Base-by-base conservation (phyloP, 2,113 vertebrate genomes). In the Pangasianodon hypophthalmus region DNA sequence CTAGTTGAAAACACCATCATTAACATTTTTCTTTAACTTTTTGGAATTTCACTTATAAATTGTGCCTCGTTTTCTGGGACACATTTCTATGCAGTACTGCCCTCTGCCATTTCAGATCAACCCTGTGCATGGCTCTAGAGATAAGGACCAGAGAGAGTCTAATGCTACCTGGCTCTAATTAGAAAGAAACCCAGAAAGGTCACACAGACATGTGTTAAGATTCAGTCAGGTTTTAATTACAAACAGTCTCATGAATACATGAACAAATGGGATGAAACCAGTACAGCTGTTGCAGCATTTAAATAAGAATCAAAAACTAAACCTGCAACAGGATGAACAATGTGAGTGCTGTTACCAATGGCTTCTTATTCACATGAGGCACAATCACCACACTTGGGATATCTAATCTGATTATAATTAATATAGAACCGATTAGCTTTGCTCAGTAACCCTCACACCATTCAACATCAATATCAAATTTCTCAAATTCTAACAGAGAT, bases 181-280 rank as follows among this genome's bases (percentile, higher is more conserved):
- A 48, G 14, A 77, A 16, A 85, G 13, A 88, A 58, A 84, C 0
- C 46, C 9, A 83, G 50, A 46, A 58, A 60, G 26, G 48, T 9
- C 26, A 69, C 44, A 58, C 62, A 54, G 29, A 9, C 60, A 21
- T 77, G 11, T 26, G 87, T 50, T 89, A 77, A 77, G 69, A 89
- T 64, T 52, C 8, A 52, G 44, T 67, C 67, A 18, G 75, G 8
- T 64, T 85, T 89, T 89, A 64, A 89, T 89, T 89, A 89, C 41
- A 89, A 89, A 77, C 52, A 0, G 0, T 37, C 19, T 64, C 4
- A 37, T 41, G 10, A 41, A 58, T 69, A 56, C 56, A 88, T 44
- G 8, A 73, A n/a, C 16, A 10, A 32, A 67, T 50, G 29, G n/a
- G 37, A 69, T 18, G 14, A 73, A 75, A 60, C 21, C 32, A 84